Evolutionary conservation across 2,797 vertebrate genomes (phyloP).

Genomic region (Coilia nasus): DNA sequence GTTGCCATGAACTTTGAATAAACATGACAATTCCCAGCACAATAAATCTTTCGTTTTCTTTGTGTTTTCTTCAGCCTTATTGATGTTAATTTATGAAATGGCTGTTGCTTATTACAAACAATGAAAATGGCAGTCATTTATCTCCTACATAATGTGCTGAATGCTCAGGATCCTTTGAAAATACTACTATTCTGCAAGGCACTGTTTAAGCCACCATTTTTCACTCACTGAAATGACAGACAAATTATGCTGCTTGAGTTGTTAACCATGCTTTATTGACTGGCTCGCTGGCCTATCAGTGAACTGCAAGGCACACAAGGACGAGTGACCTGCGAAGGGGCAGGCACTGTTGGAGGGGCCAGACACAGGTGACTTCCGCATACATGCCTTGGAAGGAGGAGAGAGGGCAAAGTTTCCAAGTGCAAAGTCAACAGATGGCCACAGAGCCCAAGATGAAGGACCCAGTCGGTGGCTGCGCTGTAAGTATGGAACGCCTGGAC

Average conservation of each 20-base stretch:
- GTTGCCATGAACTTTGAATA: conserved; percentile 59
- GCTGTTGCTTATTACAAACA: neutral
- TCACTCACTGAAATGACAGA: neutral
- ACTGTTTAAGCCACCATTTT: neutral
- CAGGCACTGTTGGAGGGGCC: neutral
- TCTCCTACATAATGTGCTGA: neutral
- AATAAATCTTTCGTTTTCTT: conserved; percentile 7
- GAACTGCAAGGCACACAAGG: neutral
- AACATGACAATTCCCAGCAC: conserved; percentile 46
- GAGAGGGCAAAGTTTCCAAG: conserved; percentile 67
- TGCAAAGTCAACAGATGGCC: conserved; percentile 73
- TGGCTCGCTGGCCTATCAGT: neutral
- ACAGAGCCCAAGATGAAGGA: conserved; percentile 82
- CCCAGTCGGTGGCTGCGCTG: conserved; percentile 77
- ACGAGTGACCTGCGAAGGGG: neutral
- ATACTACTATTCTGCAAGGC: neutral
- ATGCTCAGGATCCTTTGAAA: neutral
- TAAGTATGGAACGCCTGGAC: conserved; percentile 71
- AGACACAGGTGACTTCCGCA: conserved; percentile 71
- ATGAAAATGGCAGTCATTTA: neutral
- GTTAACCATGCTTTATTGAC: neutral
- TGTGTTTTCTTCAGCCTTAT: conserved; percentile 25
- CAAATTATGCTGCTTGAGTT: neutral
- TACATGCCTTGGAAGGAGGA: conserved; percentile 65
- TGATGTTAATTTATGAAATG: conserved; percentile 17